Percentiles rank a stretch among this genome's conserved stretches.
Evolutionary conservation across 2,797 vertebrate species (phyloP).

Genomic region (Geotrypetes seraphini): DNA sequence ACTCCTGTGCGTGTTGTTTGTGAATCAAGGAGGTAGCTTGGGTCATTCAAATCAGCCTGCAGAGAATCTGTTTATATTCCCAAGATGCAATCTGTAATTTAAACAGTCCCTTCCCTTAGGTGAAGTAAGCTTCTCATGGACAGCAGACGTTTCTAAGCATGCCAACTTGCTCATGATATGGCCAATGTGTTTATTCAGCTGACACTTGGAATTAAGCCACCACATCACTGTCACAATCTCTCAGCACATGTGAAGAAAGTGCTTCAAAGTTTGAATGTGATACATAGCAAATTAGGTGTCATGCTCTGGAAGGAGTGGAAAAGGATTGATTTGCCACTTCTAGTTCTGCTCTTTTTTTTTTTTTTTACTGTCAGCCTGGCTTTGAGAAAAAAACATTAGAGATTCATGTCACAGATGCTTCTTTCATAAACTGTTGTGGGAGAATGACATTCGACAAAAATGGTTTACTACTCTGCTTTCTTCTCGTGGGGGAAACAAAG

Average conservation of each 20-base stretch:
- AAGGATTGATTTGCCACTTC: conserved; percentile 55
- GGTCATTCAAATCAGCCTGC: conserved; percentile 29
- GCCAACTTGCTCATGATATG: conserved; percentile 66
- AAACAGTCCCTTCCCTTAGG: conserved; percentile 28
- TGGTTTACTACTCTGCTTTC: conserved; percentile 64
- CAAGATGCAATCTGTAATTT: conserved; percentile 21
- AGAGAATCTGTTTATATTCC: conserved; percentile 13
- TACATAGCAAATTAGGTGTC: conserved; percentile 80
- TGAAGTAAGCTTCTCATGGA: conserved; percentile 30
- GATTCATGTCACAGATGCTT: conserved; percentile 79
- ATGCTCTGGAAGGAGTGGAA: conserved; percentile 58
- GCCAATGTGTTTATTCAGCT: conserved; percentile 76
- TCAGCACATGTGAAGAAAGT: conserved; percentile 68
- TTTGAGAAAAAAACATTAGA: conserved; percentile 67
- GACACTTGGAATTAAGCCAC: conserved; percentile 74
- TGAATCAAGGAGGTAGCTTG: conserved; percentile 10
- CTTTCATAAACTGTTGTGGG: conserved; percentile 75
- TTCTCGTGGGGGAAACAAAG: conserved; percentile 63
- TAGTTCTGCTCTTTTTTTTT: conserved; percentile 66
- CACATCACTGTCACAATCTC: conserved; percentile 61
- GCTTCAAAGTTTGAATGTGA: conserved; percentile 60
- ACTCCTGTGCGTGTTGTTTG: not conserved
- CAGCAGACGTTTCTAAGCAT: conserved; percentile 39
- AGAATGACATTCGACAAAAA: conserved; percentile 71
- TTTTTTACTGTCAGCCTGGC: conserved; percentile 62